A percentile compares a stretch with the other conserved stretches of the same genome.
Evolutionary conservation across 2,797 vertebrate genomes (phyloP).

Genomic region (Borostomias antarcticus): DNA sequence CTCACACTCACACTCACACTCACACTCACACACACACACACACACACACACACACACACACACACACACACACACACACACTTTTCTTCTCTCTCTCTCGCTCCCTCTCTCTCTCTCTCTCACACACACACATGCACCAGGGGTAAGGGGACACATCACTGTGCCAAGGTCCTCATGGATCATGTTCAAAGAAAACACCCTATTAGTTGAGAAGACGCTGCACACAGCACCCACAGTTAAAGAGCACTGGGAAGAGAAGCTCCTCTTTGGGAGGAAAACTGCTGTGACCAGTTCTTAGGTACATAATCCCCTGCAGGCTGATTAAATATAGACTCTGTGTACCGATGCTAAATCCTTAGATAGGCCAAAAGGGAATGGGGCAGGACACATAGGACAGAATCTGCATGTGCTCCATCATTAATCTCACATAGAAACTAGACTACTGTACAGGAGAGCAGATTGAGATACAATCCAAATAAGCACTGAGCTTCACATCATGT

Average conservation of each 20-base stretch:
- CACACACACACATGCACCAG: not conserved
- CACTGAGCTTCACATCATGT: not conserved
- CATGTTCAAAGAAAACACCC: constrained; percentile 3
- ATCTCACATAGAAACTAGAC: not conserved
- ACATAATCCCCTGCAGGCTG: not conserved
- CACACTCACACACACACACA: not conserved
- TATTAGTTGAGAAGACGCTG: not conserved
- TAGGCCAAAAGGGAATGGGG: not conserved
- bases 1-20: too few species aligned
- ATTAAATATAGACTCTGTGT: not conserved
- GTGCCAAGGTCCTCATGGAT: constrained; percentile 2
- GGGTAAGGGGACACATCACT: not conserved
- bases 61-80: not conserved
- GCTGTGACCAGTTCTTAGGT: constrained; percentile 1
- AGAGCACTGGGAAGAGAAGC: not conserved
- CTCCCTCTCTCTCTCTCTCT: too few species aligned
- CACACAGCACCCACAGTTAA: not conserved
- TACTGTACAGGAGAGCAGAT: not conserved
- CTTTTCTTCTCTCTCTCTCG: too few species aligned
- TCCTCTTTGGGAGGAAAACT: not conserved
- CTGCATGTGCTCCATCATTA: not conserved
- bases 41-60: not conserved
- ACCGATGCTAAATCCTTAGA: not conserved
- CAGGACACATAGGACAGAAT: not conserved
- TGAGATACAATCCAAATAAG: not conserved